phyloP scores from a whole-genome alignment of 2,113 vertebrate species.

The Campylomormyrus tamandua region DNA sequence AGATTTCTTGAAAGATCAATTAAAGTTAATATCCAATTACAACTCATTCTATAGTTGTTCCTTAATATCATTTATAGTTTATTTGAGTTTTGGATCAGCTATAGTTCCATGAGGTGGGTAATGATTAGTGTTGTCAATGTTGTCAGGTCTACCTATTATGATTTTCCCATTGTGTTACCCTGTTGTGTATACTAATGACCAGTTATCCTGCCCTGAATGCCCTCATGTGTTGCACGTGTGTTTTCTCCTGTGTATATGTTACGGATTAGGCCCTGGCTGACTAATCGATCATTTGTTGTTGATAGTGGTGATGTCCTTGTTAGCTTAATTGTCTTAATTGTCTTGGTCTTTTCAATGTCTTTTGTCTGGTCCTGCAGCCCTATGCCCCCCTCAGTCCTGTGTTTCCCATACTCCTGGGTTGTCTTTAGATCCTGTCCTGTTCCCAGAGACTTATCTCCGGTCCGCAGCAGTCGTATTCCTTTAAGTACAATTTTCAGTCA shows the following conservation, averaged over 20 bases:
- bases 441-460: too few relatives aligned
- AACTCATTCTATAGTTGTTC: not conserved
- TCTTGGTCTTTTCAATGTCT: not conserved
- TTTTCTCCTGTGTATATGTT: not conserved
- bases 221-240: not conserved
- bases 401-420: not conserved
- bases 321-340: not conserved
- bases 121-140: not conserved
- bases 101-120: not conserved
- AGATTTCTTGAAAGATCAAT: not conserved
- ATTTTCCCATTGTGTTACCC: not conserved
- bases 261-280: not conserved
- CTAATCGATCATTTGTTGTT: not conserved
- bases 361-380: not conserved
- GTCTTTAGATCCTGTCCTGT: not conserved
- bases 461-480: too few relatives aligned
- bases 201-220: not conserved
- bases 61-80: not conserved
- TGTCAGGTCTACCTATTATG: not conserved
- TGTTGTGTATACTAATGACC: not conserved
- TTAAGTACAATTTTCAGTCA: too few relatives aligned
- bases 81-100: not conserved
- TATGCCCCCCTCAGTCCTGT: not conserved
- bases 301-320: not conserved
- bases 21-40: not conserved